phyloP scores from a whole-genome alignment of 2,888 invertebrate genomes.

The Gasteruption jaculator region DNA sequence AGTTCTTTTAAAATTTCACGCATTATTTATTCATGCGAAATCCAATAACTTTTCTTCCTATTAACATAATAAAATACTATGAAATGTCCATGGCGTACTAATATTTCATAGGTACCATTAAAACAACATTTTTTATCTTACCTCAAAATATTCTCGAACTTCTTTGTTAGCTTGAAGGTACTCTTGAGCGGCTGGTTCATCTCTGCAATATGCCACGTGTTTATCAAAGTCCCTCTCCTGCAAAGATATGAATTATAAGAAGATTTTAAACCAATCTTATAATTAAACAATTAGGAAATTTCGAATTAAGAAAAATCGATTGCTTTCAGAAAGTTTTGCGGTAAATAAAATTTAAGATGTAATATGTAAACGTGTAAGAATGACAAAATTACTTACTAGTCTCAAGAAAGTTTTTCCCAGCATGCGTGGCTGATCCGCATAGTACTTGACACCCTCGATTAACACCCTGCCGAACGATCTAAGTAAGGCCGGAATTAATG shows the following conservation, averaged over 20 bases:
- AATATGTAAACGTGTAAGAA: background rate
- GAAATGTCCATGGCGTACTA: too few relatives aligned
- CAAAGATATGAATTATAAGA: slow-evolving; percentile 4
- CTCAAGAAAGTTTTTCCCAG: slow-evolving; percentile 85
- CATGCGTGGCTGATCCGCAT: slow-evolving; percentile 82
- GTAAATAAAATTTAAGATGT: slow-evolving; percentile 3
- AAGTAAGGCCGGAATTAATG: slow-evolving; percentile 51
- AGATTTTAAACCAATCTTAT: background rate
- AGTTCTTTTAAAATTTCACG: background rate
- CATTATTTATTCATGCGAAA: background rate
- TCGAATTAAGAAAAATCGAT: slow-evolving; percentile 4
- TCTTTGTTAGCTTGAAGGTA: slow-evolving; percentile 68
- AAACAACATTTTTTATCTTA: too few relatives aligned
- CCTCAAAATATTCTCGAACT: slow-evolving; percentile 77
- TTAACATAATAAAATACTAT: slow-evolving; percentile 2
- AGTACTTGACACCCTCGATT: slow-evolving; percentile 90
- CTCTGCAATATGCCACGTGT: slow-evolving; percentile 85
- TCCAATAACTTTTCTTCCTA: background rate
- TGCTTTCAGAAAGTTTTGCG: background rate
- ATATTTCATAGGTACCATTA: too few relatives aligned
- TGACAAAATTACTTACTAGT: slow-evolving; percentile 54
- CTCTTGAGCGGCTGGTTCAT: slow-evolving; percentile 79
- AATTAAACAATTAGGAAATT: background rate
- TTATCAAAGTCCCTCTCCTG: slow-evolving; percentile 90
- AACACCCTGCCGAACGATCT: slow-evolving; percentile 67